A percentile compares a stretch with the other conserved stretches of the same genome.
Evolutionary conservation across 2,113 vertebrate species (phyloP).

Genomic region (Microcebus lehilahytsara): DNA sequence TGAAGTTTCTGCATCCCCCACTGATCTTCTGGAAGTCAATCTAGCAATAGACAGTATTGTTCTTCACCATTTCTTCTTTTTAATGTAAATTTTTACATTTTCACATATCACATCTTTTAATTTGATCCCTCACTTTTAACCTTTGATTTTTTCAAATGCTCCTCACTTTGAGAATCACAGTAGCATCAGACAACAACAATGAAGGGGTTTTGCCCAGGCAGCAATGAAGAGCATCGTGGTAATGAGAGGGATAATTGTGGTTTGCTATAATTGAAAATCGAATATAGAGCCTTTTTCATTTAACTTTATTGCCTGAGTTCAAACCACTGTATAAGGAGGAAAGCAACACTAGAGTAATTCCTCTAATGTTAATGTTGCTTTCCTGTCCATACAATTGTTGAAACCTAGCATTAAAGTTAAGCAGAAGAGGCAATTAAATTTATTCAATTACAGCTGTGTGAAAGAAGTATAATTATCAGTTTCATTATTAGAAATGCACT

Average conservation of each 20-base stretch:
- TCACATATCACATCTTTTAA: constrained; percentile 52
- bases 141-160: constrained; percentile 78
- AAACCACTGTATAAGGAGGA: constrained; percentile 74
- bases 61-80: background rate
- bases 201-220: constrained; percentile 74
- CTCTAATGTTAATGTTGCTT: constrained; percentile 73
- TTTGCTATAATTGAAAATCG: constrained; percentile 86
- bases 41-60: background rate
- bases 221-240: constrained; percentile 74
- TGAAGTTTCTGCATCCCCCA: background rate
- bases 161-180: constrained; percentile 74
- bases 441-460: constrained; percentile 70
- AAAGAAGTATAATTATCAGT: constrained; percentile 75
- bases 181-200: constrained; percentile 67
- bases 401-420: constrained; percentile 79
- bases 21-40: background rate
- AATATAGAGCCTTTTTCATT: constrained; percentile 81
- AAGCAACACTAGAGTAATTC: constrained; percentile 73
- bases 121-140: constrained; percentile 72
- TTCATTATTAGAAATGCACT: constrained; percentile 63
- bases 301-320: constrained; percentile 84
- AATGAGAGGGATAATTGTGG: constrained; percentile 84
- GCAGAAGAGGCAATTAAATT: constrained; percentile 77
- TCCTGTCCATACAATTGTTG: constrained; percentile 72
- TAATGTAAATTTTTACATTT: background rate